Evolutionary conservation across 1,140 invertebrate genomes (phyloP), one percentile per base, ranked within the genome.

Genomic region (Conopomorpha cramerella): DNA sequence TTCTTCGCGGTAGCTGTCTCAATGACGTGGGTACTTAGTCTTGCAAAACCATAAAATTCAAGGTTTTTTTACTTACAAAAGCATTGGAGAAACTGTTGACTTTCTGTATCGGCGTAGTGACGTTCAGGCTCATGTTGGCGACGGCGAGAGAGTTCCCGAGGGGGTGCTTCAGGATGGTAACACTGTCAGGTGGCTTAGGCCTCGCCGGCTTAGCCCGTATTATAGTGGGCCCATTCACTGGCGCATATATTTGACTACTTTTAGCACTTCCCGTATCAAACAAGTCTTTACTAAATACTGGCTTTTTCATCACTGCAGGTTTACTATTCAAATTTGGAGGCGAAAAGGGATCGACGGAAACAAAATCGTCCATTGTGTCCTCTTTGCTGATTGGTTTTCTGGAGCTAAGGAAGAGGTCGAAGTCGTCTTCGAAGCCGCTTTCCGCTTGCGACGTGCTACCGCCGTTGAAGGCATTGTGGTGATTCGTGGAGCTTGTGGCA

Each of bases 361-460:
- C 45, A 37, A 72, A 70, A 48, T 67, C 72, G 47, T 82, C 79
- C 1, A 80, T 52, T 10, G 72, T 67, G 28, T 81, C 79, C 33
- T 81, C 77, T 30, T 77, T 79, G 45, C 54, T 61, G 2, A 72
- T 41, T 0, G 67, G 62, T 48, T 78, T 80, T 34, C 68, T 78
- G 10, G 70, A 63, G 34, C 68, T 55, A 3, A 79, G 59, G 23
- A 81, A 82, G 12, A 85, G 79, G 49, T 87, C 85, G 59, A 88
- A 89, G 54, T 90, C 87, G 68, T 90, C 87, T 57, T 89, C 87
- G 49, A 89, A 89, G 15, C 83, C 86, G 72, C 86, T 88, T 59
- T 88, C 86, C 31, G 84, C 82, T 51, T 86, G 84, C n/a, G 85
- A 88, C 4, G 84, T 82, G 50, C 84, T 86, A n/a, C 84, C 82